Evolutionary conservation across 2,113 vertebrate species (phyloP).

Genomic region (Eudyptes chrysolophus): DNA sequence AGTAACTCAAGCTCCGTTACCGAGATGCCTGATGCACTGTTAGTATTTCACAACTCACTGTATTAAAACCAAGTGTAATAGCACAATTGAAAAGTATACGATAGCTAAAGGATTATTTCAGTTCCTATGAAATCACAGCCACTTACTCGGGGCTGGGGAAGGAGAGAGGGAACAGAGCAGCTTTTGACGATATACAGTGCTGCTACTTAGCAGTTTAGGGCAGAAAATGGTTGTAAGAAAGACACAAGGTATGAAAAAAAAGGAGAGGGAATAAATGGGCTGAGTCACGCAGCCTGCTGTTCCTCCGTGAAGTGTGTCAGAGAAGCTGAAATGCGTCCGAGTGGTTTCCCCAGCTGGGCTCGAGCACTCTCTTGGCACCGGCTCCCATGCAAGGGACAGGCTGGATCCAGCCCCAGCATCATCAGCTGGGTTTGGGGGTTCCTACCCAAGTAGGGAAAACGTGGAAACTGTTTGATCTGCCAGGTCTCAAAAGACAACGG

Average conservation of each 20-base stretch:
- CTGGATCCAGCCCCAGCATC: background rate
- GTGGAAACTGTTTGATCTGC: fast-evolving
- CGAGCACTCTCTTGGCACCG: fast-evolving
- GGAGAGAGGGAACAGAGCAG: background rate
- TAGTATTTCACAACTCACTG: background rate
- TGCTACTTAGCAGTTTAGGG: background rate
- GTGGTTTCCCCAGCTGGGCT: background rate
- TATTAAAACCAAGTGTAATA: background rate
- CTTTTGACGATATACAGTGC: background rate
- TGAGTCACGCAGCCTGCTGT: fast-evolving
- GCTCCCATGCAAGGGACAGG: background rate
- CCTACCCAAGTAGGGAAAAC: background rate
- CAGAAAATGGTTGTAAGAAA: background rate
- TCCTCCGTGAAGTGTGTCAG: background rate
- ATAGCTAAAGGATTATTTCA: background rate
- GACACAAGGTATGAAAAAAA: background rate
- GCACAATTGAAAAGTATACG: background rate
- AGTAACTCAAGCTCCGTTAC: background rate
- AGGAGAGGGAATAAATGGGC: background rate
- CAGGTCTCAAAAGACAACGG: background rate
- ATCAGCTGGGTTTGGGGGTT: fast-evolving
- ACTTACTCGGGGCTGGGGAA: background rate
- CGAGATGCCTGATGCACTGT: background rate
- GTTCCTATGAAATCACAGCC: background rate
- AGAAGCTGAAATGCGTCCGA: fast-evolving